Percentiles rank a stretch among this genome's conserved stretches.
Conservation (phyloP, 2,888 invertebrate species). For the Trisateles emortualis region DNA sequence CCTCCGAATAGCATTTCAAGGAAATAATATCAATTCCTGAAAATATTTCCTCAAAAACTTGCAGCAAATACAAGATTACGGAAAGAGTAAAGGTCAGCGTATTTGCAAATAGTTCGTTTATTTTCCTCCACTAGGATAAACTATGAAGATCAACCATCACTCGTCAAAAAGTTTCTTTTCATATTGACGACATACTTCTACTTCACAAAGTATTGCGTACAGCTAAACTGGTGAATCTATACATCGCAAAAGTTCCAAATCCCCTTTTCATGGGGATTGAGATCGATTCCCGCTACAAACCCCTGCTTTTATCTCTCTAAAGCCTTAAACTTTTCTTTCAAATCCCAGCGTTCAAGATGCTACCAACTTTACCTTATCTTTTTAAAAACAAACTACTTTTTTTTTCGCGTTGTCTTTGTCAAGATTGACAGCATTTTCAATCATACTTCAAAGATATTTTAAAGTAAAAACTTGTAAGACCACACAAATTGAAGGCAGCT, state of each 20-base stretch:
- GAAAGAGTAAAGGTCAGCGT: neutral
- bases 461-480: neutral
- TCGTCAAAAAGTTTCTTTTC: conserved; percentile 20
- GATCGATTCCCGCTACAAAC: conserved; percentile 42
- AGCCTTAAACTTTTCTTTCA: conserved; percentile 41
- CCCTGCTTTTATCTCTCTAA: conserved; percentile 42
- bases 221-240: conserved; percentile 36
- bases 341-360: conserved; percentile 32
- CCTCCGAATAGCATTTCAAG: neutral
- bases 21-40: neutral
- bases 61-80: neutral
- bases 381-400: conserved; percentile 24
- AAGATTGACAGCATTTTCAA: neutral
- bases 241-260: conserved; percentile 37
- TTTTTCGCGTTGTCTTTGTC: conserved; percentile 11
- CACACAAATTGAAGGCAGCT: neutral
- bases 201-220: conserved; percentile 18
- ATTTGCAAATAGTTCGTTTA: conserved; percentile 6
- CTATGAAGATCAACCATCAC: conserved; percentile 9
- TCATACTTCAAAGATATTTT: neutral
- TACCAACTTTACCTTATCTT: conserved; percentile 30
- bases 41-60: neutral
- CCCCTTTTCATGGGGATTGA: conserved; percentile 40
- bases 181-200: conserved; percentile 15
- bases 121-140: conserved; percentile 7